A percentile compares a stretch with the other conserved stretches of the same genome.
phyloP scores from a whole-genome alignment of 2,888 invertebrate species.

The Barypeithes pellucidus region DNA sequence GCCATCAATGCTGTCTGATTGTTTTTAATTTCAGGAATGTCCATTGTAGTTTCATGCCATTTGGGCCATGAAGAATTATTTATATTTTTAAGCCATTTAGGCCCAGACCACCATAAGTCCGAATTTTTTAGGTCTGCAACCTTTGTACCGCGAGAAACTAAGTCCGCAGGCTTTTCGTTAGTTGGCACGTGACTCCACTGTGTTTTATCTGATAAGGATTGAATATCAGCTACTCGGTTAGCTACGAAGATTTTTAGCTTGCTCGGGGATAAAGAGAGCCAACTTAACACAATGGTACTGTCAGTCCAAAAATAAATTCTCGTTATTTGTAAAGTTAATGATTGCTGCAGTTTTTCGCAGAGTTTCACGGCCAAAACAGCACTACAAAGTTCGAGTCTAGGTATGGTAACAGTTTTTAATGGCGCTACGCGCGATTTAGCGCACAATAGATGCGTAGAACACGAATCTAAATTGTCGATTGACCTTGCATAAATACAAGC shows the following conservation, averaged over 20 bases:
- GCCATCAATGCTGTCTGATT: background rate
- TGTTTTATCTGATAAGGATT: background rate
- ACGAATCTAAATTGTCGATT: no score
- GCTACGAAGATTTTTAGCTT: constrained; percentile 34
- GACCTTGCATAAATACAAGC: no score
- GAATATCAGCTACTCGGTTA: constrained; percentile 37
- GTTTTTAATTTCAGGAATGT: background rate
- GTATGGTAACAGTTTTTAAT: constrained; percentile 37
- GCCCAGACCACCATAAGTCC: constrained; percentile 19
- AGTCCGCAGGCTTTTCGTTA: constrained; percentile 26
- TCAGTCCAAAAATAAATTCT: constrained; percentile 37
- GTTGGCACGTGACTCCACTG: constrained; percentile 1
- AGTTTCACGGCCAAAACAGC: constrained; percentile 33
- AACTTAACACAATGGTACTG: constrained; percentile 30
- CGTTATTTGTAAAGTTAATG: constrained; percentile 1
- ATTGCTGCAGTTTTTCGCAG: constrained; percentile 5
- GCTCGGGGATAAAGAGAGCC: constrained; percentile 26
- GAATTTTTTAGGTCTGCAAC: background rate
- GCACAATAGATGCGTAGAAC: no score
- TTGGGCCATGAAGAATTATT: background rate
- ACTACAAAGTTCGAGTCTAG: constrained; percentile 44
- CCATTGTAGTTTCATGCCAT: background rate
- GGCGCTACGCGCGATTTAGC: constrained; percentile 42
- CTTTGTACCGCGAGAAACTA: constrained; percentile 19
- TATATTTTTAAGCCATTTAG: constrained; percentile 9